Conservation (phyloP, 2,797 vertebrate genomes). For the Chrysolophus pictus region DNA sequence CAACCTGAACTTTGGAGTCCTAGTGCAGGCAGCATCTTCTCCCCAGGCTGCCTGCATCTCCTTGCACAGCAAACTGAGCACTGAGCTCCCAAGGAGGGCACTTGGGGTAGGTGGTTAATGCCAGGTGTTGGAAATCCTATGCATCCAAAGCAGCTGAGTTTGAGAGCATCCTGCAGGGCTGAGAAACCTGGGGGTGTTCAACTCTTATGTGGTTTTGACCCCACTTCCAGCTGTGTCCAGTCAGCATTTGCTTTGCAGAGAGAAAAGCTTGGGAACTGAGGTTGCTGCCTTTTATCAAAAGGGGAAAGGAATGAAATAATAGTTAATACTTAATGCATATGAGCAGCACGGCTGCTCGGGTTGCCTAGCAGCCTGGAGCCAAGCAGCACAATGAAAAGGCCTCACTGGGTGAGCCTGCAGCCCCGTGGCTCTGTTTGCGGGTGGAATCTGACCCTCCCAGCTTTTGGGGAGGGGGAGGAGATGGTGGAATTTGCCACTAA, state of each 20-base stretch:
- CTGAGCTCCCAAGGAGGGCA: background rate
- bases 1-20: background rate
- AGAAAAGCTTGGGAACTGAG: background rate
- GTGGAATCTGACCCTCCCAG: constrained; percentile 59
- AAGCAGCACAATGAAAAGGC: constrained; percentile 45
- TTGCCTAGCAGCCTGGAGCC: constrained; percentile 69
- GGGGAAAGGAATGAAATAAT: constrained; percentile 25
- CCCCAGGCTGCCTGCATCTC: background rate
- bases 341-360: constrained; percentile 44
- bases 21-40: background rate
- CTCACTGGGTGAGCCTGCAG: constrained; percentile 7
- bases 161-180: background rate
- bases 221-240: background rate
- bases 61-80: background rate
- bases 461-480: background rate
- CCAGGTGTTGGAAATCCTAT: background rate
- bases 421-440: background rate
- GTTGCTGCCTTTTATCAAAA: constrained; percentile 16
- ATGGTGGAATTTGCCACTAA: constrained; percentile 37
- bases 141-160: background rate
- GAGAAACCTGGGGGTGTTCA: background rate
- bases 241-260: background rate
- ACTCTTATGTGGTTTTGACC: background rate
- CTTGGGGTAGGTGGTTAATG: background rate
- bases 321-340: constrained; percentile 58